Percentiles rank a stretch among this genome's conserved stretches.
phyloP scores from a whole-genome alignment of 2,113 vertebrate species.

The Microcebus ravelobensis region DNA sequence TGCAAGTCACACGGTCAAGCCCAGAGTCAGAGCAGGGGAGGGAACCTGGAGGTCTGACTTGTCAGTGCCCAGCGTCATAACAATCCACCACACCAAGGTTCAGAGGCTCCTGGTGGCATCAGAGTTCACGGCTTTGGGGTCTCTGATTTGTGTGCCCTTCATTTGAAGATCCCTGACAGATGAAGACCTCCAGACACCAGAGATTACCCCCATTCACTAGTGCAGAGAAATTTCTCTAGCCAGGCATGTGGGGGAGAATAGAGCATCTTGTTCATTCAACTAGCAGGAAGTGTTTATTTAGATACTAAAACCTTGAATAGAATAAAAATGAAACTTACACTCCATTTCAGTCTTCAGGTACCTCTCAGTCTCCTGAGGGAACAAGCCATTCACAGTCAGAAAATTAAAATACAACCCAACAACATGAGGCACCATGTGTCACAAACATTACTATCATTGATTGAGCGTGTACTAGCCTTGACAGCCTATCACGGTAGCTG shows the following conservation, averaged over 20 bases:
- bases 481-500: neutral
- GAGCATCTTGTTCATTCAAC: neutral
- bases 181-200: neutral
- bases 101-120: neutral
- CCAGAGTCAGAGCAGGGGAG: neutral
- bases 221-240: neutral
- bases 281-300: neutral
- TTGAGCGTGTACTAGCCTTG: neutral
- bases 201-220: neutral
- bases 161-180: neutral
- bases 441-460: neutral
- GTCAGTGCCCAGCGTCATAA: too few species aligned
- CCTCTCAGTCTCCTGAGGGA: neutral
- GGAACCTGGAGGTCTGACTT: accelerated
- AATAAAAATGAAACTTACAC: neutral
- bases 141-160: neutral
- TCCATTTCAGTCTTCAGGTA: neutral
- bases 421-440: neutral
- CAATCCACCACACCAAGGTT: neutral
- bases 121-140: neutral
- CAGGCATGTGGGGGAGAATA: neutral
- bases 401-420: neutral
- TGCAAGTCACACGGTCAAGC: neutral
- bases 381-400: neutral
- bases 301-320: neutral